Conservation (phyloP, 2,888 invertebrate species). For the Linnaemya tessellans region DNA sequence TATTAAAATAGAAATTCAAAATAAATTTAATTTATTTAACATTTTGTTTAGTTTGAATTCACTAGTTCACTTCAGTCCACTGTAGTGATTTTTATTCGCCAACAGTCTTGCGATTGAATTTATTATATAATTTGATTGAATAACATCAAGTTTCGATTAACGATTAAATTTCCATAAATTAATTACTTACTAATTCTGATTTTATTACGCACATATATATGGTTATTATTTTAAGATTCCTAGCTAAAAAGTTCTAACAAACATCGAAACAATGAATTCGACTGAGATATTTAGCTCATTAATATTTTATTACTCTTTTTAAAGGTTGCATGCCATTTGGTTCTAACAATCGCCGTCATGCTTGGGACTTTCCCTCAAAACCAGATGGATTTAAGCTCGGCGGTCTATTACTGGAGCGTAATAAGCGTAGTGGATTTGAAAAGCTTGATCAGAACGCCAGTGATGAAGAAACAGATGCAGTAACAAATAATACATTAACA, state of each 20-base stretch:
- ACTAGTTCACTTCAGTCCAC: too few relatives aligned
- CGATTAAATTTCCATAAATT: too few relatives aligned
- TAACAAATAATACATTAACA: conserved; percentile 82
- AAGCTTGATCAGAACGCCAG: conserved; percentile 88
- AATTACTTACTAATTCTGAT: too few relatives aligned
- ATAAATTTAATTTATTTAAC: too few relatives aligned
- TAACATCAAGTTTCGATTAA: too few relatives aligned
- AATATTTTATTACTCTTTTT: conserved; percentile 13
- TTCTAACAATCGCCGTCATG: conserved; percentile 82
- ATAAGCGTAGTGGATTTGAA: conserved; percentile 85
- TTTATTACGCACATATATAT: too few relatives aligned
- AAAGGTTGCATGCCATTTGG: conserved; percentile 82
- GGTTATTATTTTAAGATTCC: too few relatives aligned
- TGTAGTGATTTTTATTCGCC: too few relatives aligned
- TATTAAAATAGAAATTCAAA: too few relatives aligned
- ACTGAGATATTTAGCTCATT: neutral
- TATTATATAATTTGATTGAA: too few relatives aligned
- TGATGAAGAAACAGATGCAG: conserved; percentile 85
- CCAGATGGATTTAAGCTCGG: conserved; percentile 87
- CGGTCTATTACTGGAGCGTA: conserved; percentile 85
- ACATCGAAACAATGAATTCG: neutral
- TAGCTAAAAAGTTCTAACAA: neutral
- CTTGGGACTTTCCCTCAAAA: conserved; percentile 84
- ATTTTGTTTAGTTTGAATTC: too few relatives aligned
- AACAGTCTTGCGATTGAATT: too few relatives aligned